A percentile compares a stretch with the other conserved stretches of the same genome.
phyloP scores from a whole-genome alignment of 1,140 invertebrate species.

The Sitodiplosis mosellana region DNA sequence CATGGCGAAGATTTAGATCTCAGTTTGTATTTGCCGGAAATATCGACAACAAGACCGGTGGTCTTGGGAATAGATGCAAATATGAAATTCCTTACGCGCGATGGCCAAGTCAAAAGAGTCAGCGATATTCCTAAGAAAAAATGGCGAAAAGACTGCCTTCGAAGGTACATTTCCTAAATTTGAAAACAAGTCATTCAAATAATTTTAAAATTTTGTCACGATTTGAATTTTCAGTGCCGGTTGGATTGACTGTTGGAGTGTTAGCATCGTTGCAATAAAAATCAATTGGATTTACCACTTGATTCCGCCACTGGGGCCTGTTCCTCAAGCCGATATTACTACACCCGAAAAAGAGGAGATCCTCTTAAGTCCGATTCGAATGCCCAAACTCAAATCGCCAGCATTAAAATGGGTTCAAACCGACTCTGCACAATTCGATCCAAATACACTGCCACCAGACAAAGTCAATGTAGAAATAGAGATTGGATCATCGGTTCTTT shows the following conservation, averaged over 20 bases:
- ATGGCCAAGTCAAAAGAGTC: constrained; percentile 39
- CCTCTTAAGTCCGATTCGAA: constrained; percentile 69
- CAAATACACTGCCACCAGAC: constrained; percentile 62
- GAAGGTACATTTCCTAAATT: constrained; percentile 26
- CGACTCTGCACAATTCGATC: constrained; percentile 64
- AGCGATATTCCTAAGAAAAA: constrained; percentile 44
- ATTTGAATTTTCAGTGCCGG: constrained; percentile 26
- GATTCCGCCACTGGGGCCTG: constrained; percentile 63
- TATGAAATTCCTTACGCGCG: constrained; percentile 63
- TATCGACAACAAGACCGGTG: constrained; percentile 68
- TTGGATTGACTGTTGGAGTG: constrained; percentile 92
- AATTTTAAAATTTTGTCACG: neutral
- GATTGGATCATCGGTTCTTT: constrained; percentile 77
- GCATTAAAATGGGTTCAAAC: constrained; percentile 45
- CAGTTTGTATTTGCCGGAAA: constrained; percentile 75
- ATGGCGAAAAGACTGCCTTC: constrained; percentile 74
- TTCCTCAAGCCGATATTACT: constrained; percentile 75
- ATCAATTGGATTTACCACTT: constrained; percentile 86
- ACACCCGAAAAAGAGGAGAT: constrained; percentile 90
- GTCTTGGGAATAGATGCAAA: constrained; percentile 74
- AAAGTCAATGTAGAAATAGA: constrained; percentile 78
- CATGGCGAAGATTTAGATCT: constrained; percentile 86
- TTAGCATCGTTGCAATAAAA: constrained; percentile 79
- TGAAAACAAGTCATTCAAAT: neutral
- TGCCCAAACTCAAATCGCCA: constrained; percentile 45